Evolutionary conservation across 2,113 vertebrate species (phyloP).

Genomic region (Ploceus nigricollis): DNA sequence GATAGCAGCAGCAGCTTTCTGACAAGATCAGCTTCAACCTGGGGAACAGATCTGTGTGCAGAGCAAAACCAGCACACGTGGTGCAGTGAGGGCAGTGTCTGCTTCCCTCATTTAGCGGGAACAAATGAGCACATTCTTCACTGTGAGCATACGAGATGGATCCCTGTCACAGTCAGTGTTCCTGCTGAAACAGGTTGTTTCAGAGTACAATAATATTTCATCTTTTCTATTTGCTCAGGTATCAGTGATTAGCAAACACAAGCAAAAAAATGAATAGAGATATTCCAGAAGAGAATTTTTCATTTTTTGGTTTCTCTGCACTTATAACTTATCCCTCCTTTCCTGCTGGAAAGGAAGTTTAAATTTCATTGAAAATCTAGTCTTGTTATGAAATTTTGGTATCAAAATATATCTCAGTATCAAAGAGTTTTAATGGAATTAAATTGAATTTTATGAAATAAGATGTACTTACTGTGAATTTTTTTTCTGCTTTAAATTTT

Average conservation of each 20-base stretch:
- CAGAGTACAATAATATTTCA: not conserved
- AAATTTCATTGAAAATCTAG: not conserved
- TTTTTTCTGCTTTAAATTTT: constrained; percentile 50
- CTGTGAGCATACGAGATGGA: not conserved
- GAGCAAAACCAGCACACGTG: rapidly evolving
- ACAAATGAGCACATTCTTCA: not conserved
- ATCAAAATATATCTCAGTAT: not conserved
- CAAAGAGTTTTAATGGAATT: not conserved
- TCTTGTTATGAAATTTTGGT: not conserved
- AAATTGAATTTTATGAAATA: not conserved
- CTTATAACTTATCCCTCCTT: not conserved
- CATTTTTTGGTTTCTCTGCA: not conserved
- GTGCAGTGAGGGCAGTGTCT: not conserved
- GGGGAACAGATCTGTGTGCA: not conserved
- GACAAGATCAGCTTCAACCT: not conserved
- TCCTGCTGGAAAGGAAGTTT: not conserved
- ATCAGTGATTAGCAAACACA: not conserved
- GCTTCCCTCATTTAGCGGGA: not conserved
- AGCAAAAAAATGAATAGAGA: not conserved
- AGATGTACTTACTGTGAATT: not conserved
- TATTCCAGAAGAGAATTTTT: not conserved
- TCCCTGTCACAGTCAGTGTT: not conserved
- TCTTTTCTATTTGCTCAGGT: not conserved
- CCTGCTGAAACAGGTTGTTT: not conserved
- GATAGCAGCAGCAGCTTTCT: not conserved